These are phyloP conservation scores for Lithophane ornitopus DNA, from an alignment of 2,888 invertebrate genomes.

Conservation along the genomic window DNA sequence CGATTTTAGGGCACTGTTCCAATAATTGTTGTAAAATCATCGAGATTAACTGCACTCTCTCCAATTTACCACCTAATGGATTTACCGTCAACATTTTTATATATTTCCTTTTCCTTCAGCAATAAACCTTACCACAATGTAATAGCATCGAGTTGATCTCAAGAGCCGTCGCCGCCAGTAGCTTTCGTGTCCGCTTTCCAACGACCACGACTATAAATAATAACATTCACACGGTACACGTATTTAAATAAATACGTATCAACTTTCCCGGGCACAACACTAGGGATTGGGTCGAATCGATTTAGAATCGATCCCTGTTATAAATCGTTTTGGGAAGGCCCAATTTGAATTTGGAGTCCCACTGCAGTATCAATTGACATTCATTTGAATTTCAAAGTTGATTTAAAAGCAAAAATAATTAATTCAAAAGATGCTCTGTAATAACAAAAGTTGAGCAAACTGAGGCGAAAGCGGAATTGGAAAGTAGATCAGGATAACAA, in stretches of 20 bases:
- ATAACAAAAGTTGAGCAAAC: not conserved
- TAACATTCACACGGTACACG: constrained; percentile 79
- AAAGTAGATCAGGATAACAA: constrained; percentile 35
- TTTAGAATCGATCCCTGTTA: constrained; percentile 32
- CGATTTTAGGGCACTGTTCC: rapidly evolving
- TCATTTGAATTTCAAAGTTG: not conserved
- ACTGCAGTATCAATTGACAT: not conserved
- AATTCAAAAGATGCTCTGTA: not conserved
- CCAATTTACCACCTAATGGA: not conserved
- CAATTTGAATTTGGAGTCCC: constrained; percentile 12
- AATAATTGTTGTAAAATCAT: not conserved
- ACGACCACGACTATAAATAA: constrained; percentile 79
- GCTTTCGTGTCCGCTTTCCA: constrained; percentile 79
- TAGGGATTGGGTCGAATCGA: constrained; percentile 43
- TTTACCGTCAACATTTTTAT: constrained; percentile 4
- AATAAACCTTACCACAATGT: constrained; percentile 45
- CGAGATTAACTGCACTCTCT: not conserved
- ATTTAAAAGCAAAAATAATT: not conserved
- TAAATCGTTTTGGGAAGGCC: not conserved
- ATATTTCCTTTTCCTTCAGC: constrained; percentile 34
- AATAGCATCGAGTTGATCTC: constrained; percentile 42
- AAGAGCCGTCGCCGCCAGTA: constrained; percentile 47
- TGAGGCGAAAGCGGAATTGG: not conserved
- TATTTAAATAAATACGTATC: constrained; percentile 80
- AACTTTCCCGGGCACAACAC: constrained; percentile 73